These are phyloP conservation scores for Clupea harengus DNA, from an alignment of 2,113 vertebrate species.

Conservation along the genomic window DNA sequence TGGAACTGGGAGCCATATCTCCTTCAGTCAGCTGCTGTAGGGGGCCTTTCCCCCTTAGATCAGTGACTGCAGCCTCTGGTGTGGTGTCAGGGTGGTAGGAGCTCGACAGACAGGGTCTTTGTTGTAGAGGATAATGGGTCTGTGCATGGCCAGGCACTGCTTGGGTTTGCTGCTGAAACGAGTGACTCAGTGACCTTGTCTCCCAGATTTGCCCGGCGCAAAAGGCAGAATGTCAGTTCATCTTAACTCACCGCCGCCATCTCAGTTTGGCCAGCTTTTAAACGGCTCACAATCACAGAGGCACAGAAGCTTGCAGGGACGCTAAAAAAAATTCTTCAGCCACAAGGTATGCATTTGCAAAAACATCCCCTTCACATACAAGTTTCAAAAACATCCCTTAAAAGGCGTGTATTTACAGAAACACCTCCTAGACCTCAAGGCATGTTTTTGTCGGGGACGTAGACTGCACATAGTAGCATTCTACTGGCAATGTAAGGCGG, in stretches of 20 bases:
- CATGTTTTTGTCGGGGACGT: neutral
- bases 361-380: neutral
- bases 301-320: neutral
- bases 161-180: constrained; percentile 12
- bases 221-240: neutral
- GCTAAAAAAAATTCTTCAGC: neutral
- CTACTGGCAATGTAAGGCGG: neutral
- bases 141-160: constrained; percentile 32
- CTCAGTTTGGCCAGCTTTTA: neutral
- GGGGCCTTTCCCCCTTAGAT: neutral
- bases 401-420: neutral
- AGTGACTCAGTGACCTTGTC: constrained; percentile 28
- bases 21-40: neutral
- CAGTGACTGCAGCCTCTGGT: neutral
- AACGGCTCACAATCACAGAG: neutral
- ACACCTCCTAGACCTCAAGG: neutral
- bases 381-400: neutral
- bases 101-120: constrained; percentile 34
- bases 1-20: neutral
- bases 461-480: neutral
- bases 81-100: neutral
- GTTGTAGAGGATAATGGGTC: constrained; percentile 38
- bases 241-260: neutral
- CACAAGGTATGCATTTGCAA: neutral
- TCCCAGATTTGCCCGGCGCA: neutral